Evolutionary conservation across 92 coral and sea anemone species (phyloP), one percentile per base, ranked within the genome.

Genomic region (Zoanthus sociatus): DNA sequence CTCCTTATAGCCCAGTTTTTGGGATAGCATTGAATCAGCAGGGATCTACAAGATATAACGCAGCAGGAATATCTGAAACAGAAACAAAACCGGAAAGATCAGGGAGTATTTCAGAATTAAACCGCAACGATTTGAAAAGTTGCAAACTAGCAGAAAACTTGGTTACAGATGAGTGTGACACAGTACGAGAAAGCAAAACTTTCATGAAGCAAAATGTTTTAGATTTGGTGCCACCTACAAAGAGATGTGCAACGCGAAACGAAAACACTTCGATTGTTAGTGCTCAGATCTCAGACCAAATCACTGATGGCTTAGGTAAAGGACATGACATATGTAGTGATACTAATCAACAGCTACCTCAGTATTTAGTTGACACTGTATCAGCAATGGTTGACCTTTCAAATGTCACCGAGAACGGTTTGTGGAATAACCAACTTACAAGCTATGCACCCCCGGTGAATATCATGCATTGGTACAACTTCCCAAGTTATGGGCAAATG

Each of bases 401-500:
- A 13, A 48, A 15, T 13, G 48, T 31, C 64, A 37, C 13, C 33
- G 74, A 64, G 60, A 47, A 26, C 53, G 10, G 46, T 0, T 30
- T 44, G 30, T 45, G 70, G 26, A 81, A 33, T 33, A 81, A 66
- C 51, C 75, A 31, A 45, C 20, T n/a, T 7, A 37, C 84, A 15
- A 81, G 73, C 9, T 21, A 45, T 26, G 21, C 55, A 31, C 60
- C 85, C 17, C 21, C 75, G 2, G 17, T 48, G 73, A 81, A 68
- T 12, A 33, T 47, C 55, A 44, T 66, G 75, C 66, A 64, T 16
- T 81, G 85, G 85, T 81, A 46, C 63, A 66, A 63, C 31, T 5
- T 81, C 47, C 85, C 85, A 13, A 66, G 73, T 47, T 81, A 81
- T 32, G 44, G 85, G 30, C 63, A 74, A 13, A 7, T 31, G 26